A percentile compares a stretch with the other conserved stretches of the same genome.
These are phyloP conservation scores for Oxyruncus cristatus DNA, from an alignment of 2,113 vertebrate species.

Conservation along the genomic window DNA sequence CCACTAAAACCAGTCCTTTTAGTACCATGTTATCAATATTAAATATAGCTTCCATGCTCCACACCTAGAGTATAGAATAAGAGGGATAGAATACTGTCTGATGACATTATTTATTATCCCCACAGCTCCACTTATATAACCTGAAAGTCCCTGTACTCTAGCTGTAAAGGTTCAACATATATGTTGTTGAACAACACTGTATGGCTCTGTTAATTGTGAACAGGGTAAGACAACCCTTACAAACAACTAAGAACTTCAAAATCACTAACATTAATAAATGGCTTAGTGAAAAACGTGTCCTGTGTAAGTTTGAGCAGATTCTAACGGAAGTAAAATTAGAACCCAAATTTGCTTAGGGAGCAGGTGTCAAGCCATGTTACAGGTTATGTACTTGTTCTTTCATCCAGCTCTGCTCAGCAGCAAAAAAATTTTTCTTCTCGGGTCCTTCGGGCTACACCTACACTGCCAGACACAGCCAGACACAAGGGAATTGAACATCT, in stretches of 20 bases:
- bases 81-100: neutral
- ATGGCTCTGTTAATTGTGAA: neutral
- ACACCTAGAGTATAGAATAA: neutral
- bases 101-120: neutral
- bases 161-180: neutral
- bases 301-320: neutral
- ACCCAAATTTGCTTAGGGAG: neutral
- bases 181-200: neutral
- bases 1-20: neutral
- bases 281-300: neutral
- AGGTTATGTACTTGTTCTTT: neutral
- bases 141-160: neutral
- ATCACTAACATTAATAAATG: neutral
- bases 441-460: neutral
- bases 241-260: neutral
- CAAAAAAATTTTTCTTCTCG: neutral
- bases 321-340: neutral
- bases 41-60: neutral
- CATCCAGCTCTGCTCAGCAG: neutral
- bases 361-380: neutral
- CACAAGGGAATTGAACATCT: neutral
- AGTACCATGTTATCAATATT: neutral
- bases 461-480: neutral
- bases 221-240: neutral
- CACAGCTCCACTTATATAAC: neutral